Evolutionary conservation across 2,113 vertebrate species (phyloP), one percentile per base, ranked within the genome.

Genomic region (Urocitellus parryii): DNA sequence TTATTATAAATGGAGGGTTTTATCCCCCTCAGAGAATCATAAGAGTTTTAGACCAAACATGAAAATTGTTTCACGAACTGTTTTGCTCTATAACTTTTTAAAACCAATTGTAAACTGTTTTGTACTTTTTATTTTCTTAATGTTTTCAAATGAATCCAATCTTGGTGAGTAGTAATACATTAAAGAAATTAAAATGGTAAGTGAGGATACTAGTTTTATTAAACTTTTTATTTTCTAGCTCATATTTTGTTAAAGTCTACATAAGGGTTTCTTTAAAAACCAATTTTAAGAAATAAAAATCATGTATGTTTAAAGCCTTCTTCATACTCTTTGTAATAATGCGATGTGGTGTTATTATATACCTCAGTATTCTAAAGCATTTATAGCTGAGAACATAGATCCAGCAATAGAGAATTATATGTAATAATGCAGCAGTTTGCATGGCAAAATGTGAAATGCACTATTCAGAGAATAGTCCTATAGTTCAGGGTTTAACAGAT

Each of bases 401-500:
- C 53, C 17, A 10, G 20, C 13, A 56, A 70, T 27, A 51, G 2
- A 48, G 8, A 95, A 63, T 56, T 4, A 29, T 14, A 78, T 39
- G 37, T 88, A 78, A 25, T 84, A 94, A 82, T 32, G 27, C 48
- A 77, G 48, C 56, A 72, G 24, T 96, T 94, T 91, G 73, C n/a
- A 86, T 88, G 45, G n/a, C 63, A 67, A 86, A 95, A 8, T 80
- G 70, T 73, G 10, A 1, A 78, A 48, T 77, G 68, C n/a, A 24
- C 34, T 16, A 1, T 29, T 96, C 24, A 68, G 91, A 58, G 48
- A 85, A 65, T 58, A 45, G 37, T 48, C 72, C 22, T 79, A 0
- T 39, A 88, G 89, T 58, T 87, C 56, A 68, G n/a, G 80, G 56
- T 76, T 96, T 94, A 94, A 79, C 93, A 96, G 96, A 78, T 94